Conservation (phyloP, 2,888 invertebrate genomes). For the Pasiphila rectangulata region DNA sequence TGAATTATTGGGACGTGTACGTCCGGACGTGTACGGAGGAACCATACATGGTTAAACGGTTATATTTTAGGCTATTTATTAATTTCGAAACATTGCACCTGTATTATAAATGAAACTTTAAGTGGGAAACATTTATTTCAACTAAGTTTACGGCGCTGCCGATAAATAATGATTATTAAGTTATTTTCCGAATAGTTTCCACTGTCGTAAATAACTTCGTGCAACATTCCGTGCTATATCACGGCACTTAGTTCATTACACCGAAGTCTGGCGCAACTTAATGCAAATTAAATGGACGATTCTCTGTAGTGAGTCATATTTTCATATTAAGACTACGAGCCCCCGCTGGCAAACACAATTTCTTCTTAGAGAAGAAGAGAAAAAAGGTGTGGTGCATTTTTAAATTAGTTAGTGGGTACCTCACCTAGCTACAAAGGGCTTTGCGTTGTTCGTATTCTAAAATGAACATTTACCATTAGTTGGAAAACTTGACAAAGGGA, state of each 20-base stretch:
- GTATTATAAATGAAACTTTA: constrained; percentile 13
- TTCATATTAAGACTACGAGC: constrained; percentile 65
- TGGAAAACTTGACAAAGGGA: too few species aligned
- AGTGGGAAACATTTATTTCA: constrained; percentile 17
- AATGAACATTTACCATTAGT: neutral
- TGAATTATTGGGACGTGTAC: constrained; percentile 32
- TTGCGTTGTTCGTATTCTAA: constrained; percentile 2
- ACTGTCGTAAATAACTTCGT: constrained; percentile 24
- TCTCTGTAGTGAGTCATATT: constrained; percentile 65
- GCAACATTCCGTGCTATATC: constrained; percentile 31
- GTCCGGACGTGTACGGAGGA: too few species aligned
- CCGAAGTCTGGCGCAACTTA: constrained; percentile 44
- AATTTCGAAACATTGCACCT: constrained; percentile 13
- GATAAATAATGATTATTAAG: constrained; percentile 24
- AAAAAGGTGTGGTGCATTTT: constrained; percentile 29
- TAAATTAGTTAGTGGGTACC: constrained; percentile 15
- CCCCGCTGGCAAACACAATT: constrained; percentile 67
- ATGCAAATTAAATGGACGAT: constrained; percentile 66
- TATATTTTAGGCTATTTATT: constrained; percentile 19
- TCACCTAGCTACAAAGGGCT: neutral
- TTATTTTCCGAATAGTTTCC: constrained; percentile 25
- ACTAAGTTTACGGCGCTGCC: constrained; percentile 16
- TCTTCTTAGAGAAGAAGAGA: constrained; percentile 48
- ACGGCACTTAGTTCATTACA: constrained; percentile 41
- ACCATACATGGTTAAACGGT: constrained; percentile 24